These are phyloP conservation scores for Toxonevra muliebris DNA, from an alignment of 2,888 invertebrate species.

Conservation along the genomic window DNA sequence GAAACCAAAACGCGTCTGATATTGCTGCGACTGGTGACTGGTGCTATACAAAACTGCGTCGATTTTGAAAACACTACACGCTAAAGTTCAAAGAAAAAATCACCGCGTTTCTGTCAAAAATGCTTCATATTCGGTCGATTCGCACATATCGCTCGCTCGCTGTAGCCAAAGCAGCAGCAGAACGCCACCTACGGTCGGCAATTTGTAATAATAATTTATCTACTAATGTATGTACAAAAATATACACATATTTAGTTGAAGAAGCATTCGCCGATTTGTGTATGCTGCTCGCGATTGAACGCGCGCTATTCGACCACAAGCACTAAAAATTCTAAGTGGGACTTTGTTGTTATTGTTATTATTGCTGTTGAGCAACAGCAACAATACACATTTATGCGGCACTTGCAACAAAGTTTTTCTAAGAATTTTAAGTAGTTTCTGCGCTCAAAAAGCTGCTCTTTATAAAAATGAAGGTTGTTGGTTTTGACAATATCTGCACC, in stretches of 20 bases:
- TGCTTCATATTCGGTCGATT: constrained; percentile 22
- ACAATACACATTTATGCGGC: not conserved
- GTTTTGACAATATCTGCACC: not conserved
- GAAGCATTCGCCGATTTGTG: too few relatives aligned
- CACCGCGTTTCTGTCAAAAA: constrained; percentile 24
- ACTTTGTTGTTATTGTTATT: too few relatives aligned
- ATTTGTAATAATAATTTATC: constrained; percentile 11
- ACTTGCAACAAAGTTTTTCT: not conserved
- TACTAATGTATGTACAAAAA: not conserved
- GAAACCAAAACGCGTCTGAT: not conserved
- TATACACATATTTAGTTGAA: not conserved
- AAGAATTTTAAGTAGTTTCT: constrained; percentile 7
- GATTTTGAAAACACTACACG: not conserved
- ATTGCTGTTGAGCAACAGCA: too few relatives aligned
- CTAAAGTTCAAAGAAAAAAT: constrained; percentile 31
- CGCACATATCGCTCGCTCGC: not conserved
- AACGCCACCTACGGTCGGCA: constrained; percentile 32
- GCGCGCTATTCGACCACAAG: too few relatives aligned
- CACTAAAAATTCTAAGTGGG: too few relatives aligned
- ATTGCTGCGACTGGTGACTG: not conserved
- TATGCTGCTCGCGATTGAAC: too few relatives aligned
- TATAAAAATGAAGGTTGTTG: not conserved
- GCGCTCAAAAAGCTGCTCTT: not conserved
- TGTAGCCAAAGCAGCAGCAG: not conserved
- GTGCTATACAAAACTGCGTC: too few relatives aligned